These are phyloP conservation scores for Athetis lepigone DNA, from an alignment of 2,888 invertebrate genomes.

Conservation along the genomic window DNA sequence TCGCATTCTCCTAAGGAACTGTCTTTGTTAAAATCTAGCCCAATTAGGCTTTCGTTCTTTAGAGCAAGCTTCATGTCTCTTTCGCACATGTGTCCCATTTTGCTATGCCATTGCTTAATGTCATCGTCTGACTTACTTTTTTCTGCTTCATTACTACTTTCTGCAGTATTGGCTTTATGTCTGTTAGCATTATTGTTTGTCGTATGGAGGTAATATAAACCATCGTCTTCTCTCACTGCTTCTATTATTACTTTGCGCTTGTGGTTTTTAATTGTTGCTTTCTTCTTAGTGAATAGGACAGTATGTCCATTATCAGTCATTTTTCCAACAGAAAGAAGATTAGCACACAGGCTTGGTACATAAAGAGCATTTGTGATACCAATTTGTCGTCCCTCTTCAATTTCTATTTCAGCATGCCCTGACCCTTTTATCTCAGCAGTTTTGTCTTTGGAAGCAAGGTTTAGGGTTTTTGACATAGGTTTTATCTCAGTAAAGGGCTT, in stretches of 20 bases:
- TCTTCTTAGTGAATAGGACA: constrained; percentile 8
- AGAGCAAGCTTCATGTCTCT: too few species aligned
- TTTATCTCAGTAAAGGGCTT: constrained; percentile 1
- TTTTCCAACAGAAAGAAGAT: constrained; percentile 9
- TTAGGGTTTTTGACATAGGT: constrained; percentile 4
- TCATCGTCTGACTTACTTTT: too few species aligned
- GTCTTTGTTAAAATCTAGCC: too few species aligned
- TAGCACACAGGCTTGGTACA: constrained; percentile 8
- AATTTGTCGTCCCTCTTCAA: constrained; percentile 4
- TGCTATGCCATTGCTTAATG: too few species aligned
- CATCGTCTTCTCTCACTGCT: too few species aligned
- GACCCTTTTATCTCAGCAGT: background rate
- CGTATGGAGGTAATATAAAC: too few species aligned
- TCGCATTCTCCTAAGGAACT: too few species aligned
- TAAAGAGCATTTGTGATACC: background rate
- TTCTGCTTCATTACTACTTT: too few species aligned
- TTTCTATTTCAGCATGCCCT: constrained; percentile 1
- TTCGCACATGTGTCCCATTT: too few species aligned
- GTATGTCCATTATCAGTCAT: constrained; percentile 6
- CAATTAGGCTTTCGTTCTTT: too few species aligned
- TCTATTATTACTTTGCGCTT: constrained; percentile 1
- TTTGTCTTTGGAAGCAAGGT: background rate
- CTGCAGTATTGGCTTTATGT: too few species aligned
- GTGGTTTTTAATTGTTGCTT: constrained; percentile 8
- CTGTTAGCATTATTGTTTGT: too few species aligned